Base-by-base conservation (phyloP, 2,888 invertebrate genomes). In the Noctua fimbriata region DNA sequence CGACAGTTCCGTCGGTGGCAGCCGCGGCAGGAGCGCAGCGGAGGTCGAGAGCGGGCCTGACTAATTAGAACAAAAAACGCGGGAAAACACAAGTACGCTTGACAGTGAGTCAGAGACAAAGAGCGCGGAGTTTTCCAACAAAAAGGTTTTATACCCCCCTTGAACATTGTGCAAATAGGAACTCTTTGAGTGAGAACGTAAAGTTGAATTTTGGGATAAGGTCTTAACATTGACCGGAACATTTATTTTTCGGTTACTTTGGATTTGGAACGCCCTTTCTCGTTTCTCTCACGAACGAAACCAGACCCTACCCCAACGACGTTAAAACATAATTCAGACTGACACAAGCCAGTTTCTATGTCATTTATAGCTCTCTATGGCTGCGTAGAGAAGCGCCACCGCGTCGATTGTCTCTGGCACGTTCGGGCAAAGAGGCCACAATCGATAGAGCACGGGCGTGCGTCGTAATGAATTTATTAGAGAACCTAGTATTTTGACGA, bases 61-160 rank as follows among this genome's bases (percentile, higher is more conserved):
- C 96, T 96, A 96, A 96, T 96, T 96, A 96, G 95, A 96, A 96
- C 96, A 96, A 96, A 96, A 96, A 96, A 96, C 95, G 96, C 96
- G 96, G 96, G 95, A 96, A 95, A 95, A 96, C 95, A 96, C 93
- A 95, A 96, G 96, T 95, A 96, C 92, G 95, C 96, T 96, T 96
- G 96, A 96, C 96, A 96, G 95, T 94, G 95, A 96, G 94, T 93
- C 95, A 95, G 95, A 96, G 95, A 96, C 96, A 96, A 96, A 96
- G 96, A 94, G 93, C 94, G 90, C 89, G 90, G 90, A 91, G 91
- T 91, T 92, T 90, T 91, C 91, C 84, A 88, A 91, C 92, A 93
- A 93, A 94, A 96, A 96, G 92, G 93, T 93, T 93, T 90, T 91
- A 95, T 92, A 91, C 89, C 88, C 81, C 73, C 49, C 47, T 74